Percentiles rank a stretch among this genome's conserved stretches.
These are phyloP conservation scores for Osmoderma eremita DNA, from an alignment of 2,888 invertebrate species.

Conservation along the genomic window DNA sequence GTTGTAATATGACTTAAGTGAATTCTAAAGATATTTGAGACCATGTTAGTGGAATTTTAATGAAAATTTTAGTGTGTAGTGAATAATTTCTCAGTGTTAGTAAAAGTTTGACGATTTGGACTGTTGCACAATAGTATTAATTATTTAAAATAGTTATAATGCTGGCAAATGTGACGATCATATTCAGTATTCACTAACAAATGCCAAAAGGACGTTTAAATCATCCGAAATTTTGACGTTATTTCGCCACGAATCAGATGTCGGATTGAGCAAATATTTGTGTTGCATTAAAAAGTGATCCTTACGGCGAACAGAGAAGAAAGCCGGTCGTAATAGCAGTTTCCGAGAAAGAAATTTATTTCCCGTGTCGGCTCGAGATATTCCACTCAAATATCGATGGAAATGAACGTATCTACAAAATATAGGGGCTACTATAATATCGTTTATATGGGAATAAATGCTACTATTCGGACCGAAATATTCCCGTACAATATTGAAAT, in stretches of 20 bases:
- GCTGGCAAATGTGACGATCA: too few species aligned
- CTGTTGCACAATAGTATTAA: too few species aligned
- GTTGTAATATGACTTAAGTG: too few species aligned
- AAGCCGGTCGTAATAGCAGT: slow-evolving; percentile 12
- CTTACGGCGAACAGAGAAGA: neutral
- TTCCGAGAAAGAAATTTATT: slow-evolving; percentile 27
- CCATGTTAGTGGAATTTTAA: too few species aligned
- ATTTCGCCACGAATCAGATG: neutral
- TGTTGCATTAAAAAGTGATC: slow-evolving; percentile 18
- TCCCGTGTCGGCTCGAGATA: slow-evolving; percentile 38
- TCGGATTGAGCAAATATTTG: slow-evolving; percentile 17
- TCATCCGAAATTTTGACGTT: neutral
- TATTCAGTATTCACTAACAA: too few species aligned
- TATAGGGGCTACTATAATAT: slow-evolving; percentile 45
- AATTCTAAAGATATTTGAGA: too few species aligned
- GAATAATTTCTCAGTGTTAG: too few species aligned
- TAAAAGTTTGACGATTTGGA: neutral
- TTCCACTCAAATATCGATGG: slow-evolving; percentile 38
- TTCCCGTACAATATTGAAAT: slow-evolving; percentile 42
- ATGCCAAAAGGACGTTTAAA: too few species aligned
- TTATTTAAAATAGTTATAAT: too few species aligned
- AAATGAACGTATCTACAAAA: slow-evolving; percentile 41
- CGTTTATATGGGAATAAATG: slow-evolving; percentile 45
- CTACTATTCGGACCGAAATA: slow-evolving; percentile 34
- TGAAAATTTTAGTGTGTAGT: too few species aligned